Evolutionary conservation across 2,888 invertebrate genomes (phyloP), one percentile per base, ranked within the genome.

Genomic region (Chymomyza procnemis): DNA sequence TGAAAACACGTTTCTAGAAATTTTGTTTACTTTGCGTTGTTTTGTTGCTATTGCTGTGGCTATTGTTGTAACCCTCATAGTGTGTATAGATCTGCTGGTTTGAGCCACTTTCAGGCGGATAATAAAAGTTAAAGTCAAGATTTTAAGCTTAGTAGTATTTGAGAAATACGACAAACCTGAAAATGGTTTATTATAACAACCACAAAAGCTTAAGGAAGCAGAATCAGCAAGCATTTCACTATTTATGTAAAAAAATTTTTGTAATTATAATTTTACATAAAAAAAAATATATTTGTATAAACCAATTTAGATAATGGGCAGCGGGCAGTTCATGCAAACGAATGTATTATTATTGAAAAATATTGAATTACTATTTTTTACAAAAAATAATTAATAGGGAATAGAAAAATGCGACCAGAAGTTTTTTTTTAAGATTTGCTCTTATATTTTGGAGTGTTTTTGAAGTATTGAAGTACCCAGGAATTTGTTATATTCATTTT

Each of bases 101-200:
- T 67, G 77, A 83, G 75, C 86, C 79, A 86, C 86, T 83, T 83
- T 83, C 73, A 66, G 71, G 81, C 79, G 72, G 82, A 69, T 74
- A 57, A 30, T 64, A 75, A 76, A 75, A 80, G 74, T 69, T 75
- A 16, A 67, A 79, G 68, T 75, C 67, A 70, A 75, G n/a, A n/a
- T n/a, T n/a, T n/a, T n/a, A n/a, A n/a, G n/a, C n/a, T n/a, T n/a
- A n/a, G 83, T 61, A 57, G 64, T 63, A 64, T n/a, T 50, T 56
- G 52, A 48, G 66, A 63, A 68, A 61, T 54, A 58, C n/a, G 34
- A 60, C 46, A 63, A 30, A 47, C 12, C 9, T 41, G 34, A 41
- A 41, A 3, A 41, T 12, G 34, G 34, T 41, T 3, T 41, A n/a
- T 57, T 55, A 12, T 54, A 19, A 50, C 60, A 57, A 81, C 74